Evolutionary conservation across 2,888 invertebrate species (phyloP).

Genomic region (Acanthosoma haemorrhoidale): DNA sequence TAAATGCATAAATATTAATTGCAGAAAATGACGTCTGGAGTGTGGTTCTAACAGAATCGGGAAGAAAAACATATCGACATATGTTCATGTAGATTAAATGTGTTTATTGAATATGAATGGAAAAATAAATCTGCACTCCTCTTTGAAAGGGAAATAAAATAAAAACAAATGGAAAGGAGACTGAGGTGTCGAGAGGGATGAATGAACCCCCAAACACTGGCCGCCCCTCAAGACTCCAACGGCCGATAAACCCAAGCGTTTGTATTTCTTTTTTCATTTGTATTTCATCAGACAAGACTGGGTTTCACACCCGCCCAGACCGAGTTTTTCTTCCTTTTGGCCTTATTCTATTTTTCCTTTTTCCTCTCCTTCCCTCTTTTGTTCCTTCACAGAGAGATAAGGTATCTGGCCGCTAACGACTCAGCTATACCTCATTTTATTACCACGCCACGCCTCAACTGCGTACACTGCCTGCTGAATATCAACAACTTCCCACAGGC

Average conservation of each 20-base stretch:
- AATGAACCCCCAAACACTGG: not conserved
- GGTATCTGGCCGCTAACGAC: not conserved
- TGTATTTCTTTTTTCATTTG: not conserved
- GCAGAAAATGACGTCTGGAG: too few species aligned
- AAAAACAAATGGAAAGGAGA: not conserved
- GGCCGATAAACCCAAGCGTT: not conserved
- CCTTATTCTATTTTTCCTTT: not conserved
- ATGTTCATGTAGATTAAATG: too few species aligned
- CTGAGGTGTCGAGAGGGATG: not conserved
- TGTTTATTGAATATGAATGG: not conserved
- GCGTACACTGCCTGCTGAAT: not conserved
- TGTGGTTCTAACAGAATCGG: too few species aligned
- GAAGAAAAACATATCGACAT: too few species aligned
- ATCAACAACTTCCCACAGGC: too few species aligned
- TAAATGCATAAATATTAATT: too few species aligned
- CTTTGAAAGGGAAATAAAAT: not conserved
- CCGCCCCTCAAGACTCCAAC: not conserved
- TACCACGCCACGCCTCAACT: not conserved
- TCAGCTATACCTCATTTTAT: not conserved
- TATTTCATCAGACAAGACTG: not conserved
- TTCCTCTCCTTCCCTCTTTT: not conserved
- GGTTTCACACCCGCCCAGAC: not conserved
- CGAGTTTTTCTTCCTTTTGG: not conserved
- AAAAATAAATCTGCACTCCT: not conserved
- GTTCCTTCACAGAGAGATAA: not conserved